Evolutionary conservation across 2,797 vertebrate species (phyloP).

Genomic region (Brachyrhaphis roseni): DNA sequence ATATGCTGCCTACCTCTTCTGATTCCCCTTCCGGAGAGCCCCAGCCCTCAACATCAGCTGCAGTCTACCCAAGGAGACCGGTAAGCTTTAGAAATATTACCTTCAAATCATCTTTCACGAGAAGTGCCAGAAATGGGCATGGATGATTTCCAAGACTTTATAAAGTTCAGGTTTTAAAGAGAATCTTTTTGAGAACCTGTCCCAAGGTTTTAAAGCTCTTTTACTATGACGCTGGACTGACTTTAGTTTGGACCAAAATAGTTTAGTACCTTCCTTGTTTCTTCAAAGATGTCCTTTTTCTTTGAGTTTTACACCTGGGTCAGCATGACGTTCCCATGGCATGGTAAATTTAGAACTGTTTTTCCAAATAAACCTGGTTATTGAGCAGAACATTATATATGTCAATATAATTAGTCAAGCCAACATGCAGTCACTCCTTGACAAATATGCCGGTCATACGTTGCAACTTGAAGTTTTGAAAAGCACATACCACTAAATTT

Average conservation of each 20-base stretch:
- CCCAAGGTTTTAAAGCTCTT: background rate
- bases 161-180: background rate
- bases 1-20: conserved; percentile 70
- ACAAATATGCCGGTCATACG: background rate
- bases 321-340: background rate
- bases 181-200: background rate
- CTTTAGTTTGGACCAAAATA: background rate
- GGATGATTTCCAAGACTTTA: too few relatives aligned
- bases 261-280: background rate
- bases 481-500: background rate
- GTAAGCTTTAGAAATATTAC: conserved; percentile 37
- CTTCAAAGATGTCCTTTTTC: background rate
- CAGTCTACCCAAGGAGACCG: conserved; percentile 57
- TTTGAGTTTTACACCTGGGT: background rate
- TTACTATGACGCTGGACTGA: background rate
- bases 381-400: background rate
- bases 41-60: conserved; percentile 63
- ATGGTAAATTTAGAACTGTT: background rate
- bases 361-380: background rate
- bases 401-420: background rate
- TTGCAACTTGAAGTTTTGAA: background rate
- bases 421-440: background rate
- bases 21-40: conserved; percentile 48
- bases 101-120: background rate
- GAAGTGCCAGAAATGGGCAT: background rate